phyloP scores from a whole-genome alignment of 2,888 invertebrate species.

The Drosophila mayaguana region DNA sequence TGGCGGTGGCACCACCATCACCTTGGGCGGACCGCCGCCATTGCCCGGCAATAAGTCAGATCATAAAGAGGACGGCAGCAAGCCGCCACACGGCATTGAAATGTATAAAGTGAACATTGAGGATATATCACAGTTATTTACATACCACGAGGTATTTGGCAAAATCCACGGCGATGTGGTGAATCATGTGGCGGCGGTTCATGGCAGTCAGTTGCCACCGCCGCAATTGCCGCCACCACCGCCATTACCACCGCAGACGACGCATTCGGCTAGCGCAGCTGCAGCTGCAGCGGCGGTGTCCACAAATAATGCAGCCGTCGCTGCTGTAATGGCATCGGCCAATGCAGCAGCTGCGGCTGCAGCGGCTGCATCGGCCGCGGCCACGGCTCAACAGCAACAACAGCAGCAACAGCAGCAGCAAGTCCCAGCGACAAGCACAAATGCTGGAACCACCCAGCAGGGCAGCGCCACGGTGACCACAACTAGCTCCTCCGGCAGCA shows the following conservation, averaged over 20 bases:
- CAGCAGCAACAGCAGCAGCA: slow-evolving; percentile 53
- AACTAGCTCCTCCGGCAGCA: slow-evolving; percentile 73
- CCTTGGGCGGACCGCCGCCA: slow-evolving; percentile 73
- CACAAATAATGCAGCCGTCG: slow-evolving; percentile 78
- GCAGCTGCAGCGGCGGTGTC: slow-evolving; percentile 79
- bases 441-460: slow-evolving; percentile 57
- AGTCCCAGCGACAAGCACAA: slow-evolving; percentile 54
- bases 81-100: slow-evolving; percentile 87
- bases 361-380: slow-evolving; percentile 72
- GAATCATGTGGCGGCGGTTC: slow-evolving; percentile 85
- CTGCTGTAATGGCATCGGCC: slow-evolving; percentile 73
- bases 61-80: slow-evolving; percentile 75
- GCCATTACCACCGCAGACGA: slow-evolving; percentile 66
- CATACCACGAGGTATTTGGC: slow-evolving; percentile 94
- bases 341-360: slow-evolving; percentile 77
- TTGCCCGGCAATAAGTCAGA: slow-evolving; percentile 63
- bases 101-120: slow-evolving; percentile 93
- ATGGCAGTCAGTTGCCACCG: slow-evolving; percentile 83
- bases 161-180: slow-evolving; percentile 86
- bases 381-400: slow-evolving; percentile 52
- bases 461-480: slow-evolving; percentile 68
- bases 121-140: slow-evolving; percentile 92
- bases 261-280: slow-evolving; percentile 75
- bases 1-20: slow-evolving; percentile 83
- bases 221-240: slow-evolving; percentile 76